Evolutionary conservation across 1,140 invertebrate species (phyloP).

Genomic region (Drosophila repletoides): DNA sequence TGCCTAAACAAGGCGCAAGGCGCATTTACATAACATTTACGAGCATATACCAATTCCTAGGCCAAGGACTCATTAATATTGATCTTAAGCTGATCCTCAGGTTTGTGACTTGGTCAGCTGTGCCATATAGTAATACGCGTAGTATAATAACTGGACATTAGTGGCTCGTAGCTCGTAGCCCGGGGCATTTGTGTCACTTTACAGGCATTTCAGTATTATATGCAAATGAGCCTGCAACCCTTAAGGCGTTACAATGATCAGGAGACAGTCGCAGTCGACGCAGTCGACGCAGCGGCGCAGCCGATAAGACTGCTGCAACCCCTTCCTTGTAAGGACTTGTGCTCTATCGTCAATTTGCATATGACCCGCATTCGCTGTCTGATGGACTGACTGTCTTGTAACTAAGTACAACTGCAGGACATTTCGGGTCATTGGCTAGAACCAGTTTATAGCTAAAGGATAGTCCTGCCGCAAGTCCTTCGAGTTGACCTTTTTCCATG

Average conservation of each 20-base stretch:
- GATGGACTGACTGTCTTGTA: conserved; percentile 55
- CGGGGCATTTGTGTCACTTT: conserved; percentile 43
- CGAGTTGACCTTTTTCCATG: conserved; percentile 50
- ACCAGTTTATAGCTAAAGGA: conserved; percentile 62
- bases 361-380: conserved; percentile 54
- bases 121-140: background rate
- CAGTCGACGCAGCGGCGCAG: background rate
- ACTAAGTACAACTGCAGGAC: conserved; percentile 70
- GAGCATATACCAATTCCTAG: no score
- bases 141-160: conserved; percentile 59
- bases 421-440: conserved; percentile 63
- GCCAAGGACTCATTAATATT: conserved; percentile 27
- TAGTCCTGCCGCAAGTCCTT: conserved; percentile 26
- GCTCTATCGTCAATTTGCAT: conserved; percentile 40
- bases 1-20: background rate
- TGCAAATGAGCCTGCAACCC: conserved; percentile 73
- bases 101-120: conserved; percentile 51
- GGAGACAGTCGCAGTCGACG: no score
- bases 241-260: conserved; percentile 62
- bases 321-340: background rate
- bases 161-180: conserved; percentile 9
- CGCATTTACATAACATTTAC: conserved; percentile 48
- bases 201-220: conserved; percentile 34
- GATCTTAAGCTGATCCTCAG: conserved; percentile 38
- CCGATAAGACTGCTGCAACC: conserved; percentile 40